Base-by-base conservation (phyloP, 2,797 vertebrate genomes). In the Clarias fuscus region DNA sequence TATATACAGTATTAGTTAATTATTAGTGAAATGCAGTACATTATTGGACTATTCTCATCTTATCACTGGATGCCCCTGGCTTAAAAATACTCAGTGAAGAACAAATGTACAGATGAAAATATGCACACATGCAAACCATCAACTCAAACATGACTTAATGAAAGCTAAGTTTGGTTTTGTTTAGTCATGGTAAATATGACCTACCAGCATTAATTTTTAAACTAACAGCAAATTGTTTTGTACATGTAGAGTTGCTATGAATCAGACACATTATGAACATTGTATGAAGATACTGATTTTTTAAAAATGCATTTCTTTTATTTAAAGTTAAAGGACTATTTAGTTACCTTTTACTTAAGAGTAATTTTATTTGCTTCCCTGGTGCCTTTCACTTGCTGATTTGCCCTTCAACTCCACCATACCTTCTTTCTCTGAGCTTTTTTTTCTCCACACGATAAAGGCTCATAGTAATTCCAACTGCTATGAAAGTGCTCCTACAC, bases 401-500 rank as follows among this genome's bases (percentile, higher is more conserved):
- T 76, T 30, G 40, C 48, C 24, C 15, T 76, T 56, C 22, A 76
- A 75, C 48, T 20, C 13, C 17, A 59, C 33, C 48, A 18, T 6
- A 64, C 24, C n/a, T 48, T 73, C 27, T 82, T 64, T 58, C 30
- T 64, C 20, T n/a, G 17, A 73, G 7, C 22, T 14, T 17, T n/a
- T 33, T 73, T 18, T 37, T 37, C 37, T 77, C 37, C 79, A 75
- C 80, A 85, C 33, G 2, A 30, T 1, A 20, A 64, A 64, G 33
- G 6, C 13, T 76, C 58, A 3, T 17, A 56, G 76, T 70, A 83
- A 84, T 88, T 18, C 24, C 43, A 72, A 27, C 84, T 43, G 27
- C 79, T 56, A 84, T 27, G 33, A 22, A 67, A 82, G 67, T 86
- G 61, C 18, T 73, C 68, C 72, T 62, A 84, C 14, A 87, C n/a